Evolutionary conservation across 1,140 invertebrate species (phyloP).

Genomic region (Rhopalosiphum maidis): DNA sequence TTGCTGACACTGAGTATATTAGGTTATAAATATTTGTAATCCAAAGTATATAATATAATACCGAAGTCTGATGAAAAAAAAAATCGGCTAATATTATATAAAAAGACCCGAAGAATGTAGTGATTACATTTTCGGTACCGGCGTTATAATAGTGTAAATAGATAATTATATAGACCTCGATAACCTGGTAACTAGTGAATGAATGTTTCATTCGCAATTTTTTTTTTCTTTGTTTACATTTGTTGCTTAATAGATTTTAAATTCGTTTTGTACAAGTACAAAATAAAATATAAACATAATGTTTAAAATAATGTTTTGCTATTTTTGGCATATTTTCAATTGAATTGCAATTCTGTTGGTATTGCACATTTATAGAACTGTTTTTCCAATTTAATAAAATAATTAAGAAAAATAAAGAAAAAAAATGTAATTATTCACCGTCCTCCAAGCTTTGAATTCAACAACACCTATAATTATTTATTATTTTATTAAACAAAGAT

Average conservation of each 20-base stretch:
- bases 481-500: background rate
- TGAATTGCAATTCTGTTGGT: background rate
- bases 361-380: background rate
- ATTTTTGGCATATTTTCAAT: background rate
- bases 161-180: background rate
- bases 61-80: background rate
- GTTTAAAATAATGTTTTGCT: background rate
- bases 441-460: too few relatives aligned
- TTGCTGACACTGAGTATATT: background rate
- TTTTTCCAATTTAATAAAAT: background rate
- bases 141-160: background rate
- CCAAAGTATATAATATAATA: background rate
- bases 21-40: background rate
- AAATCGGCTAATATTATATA: background rate
- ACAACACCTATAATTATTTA: too few relatives aligned
- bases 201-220: background rate
- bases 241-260: background rate
- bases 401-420: background rate
- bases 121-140: background rate
- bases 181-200: background rate
- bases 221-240: background rate
- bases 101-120: background rate
- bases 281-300: background rate
- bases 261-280: background rate
- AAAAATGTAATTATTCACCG: too few relatives aligned